phyloP scores from a whole-genome alignment of 2,113 vertebrate species.

The Lamprotornis superbus region DNA sequence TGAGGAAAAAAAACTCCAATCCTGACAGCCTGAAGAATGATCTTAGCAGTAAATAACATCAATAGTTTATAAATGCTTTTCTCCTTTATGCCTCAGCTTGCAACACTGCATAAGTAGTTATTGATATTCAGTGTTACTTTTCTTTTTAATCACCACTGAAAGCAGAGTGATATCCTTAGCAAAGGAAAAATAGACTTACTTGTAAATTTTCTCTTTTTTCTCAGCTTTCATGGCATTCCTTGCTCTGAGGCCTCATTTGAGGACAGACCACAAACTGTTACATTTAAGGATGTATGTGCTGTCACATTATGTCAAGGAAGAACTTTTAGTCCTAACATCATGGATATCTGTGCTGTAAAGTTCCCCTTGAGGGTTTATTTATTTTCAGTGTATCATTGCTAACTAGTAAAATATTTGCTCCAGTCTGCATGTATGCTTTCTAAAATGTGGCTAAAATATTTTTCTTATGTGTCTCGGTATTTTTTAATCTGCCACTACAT shows the following conservation, averaged over 20 bases:
- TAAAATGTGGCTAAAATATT: not conserved
- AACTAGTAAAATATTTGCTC: not conserved
- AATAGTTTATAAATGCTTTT: constrained; percentile 39
- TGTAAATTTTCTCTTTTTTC: not conserved
- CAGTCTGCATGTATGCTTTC: not conserved
- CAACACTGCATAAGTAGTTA: not conserved
- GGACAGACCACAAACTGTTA: not conserved
- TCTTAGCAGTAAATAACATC: constrained; percentile 39
- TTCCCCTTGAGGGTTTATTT: not conserved
- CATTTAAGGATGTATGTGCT: not conserved
- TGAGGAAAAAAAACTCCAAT: not conserved
- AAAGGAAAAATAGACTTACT: not conserved
- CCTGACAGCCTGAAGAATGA: constrained; percentile 6
- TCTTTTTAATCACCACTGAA: not conserved
- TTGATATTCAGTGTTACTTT: not conserved
- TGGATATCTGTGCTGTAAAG: not conserved
- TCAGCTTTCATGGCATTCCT: not conserved
- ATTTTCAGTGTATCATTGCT: not conserved
- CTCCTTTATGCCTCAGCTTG: not conserved
- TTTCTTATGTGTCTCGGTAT: not conserved
- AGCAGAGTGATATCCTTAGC: not conserved
- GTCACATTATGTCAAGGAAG: not conserved
- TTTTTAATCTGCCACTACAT: not conserved
- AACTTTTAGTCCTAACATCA: not conserved
- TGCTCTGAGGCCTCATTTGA: not conserved